phyloP scores from a whole-genome alignment of 2,113 vertebrate genomes.

The Balaenoptera acutorostrata region DNA sequence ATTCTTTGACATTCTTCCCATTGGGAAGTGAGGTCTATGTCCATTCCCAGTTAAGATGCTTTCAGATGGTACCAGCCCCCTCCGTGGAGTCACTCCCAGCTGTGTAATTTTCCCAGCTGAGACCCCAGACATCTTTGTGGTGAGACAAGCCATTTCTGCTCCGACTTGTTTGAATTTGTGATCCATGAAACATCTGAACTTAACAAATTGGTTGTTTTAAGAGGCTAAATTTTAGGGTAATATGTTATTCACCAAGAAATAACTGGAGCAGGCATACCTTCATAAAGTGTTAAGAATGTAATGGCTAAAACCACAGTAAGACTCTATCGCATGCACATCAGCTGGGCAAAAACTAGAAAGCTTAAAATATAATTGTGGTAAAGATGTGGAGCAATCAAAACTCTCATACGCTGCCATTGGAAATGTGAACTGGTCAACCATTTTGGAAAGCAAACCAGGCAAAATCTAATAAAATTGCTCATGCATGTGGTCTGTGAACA shows the following conservation, averaged over 20 bases:
- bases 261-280: background rate
- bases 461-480: background rate
- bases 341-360: background rate
- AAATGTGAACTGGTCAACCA: background rate
- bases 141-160: background rate
- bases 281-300: background rate
- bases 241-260: background rate
- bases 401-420: background rate
- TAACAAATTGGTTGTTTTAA: background rate
- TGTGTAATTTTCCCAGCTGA: background rate
- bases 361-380: background rate
- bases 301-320: background rate
- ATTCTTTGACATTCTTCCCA: background rate
- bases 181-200: background rate
- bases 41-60: background rate
- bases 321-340: background rate
- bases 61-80: background rate
- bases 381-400: background rate
- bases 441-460: background rate
- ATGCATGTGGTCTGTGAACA: background rate
- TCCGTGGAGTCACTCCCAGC: background rate
- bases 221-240: background rate
- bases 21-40: background rate
- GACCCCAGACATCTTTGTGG: background rate
- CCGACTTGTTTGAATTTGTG: background rate